Evolutionary conservation across 2,797 vertebrate genomes (phyloP).

Genomic region (Emys orbicularis): DNA sequence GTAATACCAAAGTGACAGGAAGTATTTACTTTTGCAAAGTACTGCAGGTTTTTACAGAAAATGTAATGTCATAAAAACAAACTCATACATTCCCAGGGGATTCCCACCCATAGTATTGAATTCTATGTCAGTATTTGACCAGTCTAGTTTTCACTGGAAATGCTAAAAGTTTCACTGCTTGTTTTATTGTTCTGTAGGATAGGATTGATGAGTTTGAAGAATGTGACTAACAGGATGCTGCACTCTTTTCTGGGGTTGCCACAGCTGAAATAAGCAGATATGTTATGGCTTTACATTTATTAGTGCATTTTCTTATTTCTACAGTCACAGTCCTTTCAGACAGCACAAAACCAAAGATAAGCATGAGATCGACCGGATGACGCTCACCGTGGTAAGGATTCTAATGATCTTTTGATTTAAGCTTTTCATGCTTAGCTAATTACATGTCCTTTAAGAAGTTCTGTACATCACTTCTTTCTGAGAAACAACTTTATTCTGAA

Average conservation of each 20-base stretch:
- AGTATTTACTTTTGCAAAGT: neutral
- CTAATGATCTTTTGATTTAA: neutral
- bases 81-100: accelerated
- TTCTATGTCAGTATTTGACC: neutral
- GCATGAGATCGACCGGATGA: conserved; percentile 99
- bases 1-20: neutral
- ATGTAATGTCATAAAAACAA: neutral
- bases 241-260: neutral
- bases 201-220: neutral
- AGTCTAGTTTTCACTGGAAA: neutral
- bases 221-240: neutral
- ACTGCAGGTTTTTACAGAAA: neutral
- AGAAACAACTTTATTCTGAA: neutral
- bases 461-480: neutral
- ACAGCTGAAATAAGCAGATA: neutral
- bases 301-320: neutral
- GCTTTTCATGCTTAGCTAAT: neutral
- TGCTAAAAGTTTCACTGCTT: neutral
- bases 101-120: neutral
- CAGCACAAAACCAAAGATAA: conserved; percentile 99
- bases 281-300: neutral
- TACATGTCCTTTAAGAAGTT: neutral
- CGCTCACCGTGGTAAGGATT: conserved; percentile 94
- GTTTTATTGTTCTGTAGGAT: neutral
- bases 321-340: conserved; percentile 97